Evolutionary conservation across 2,888 invertebrate species (phyloP).

Genomic region (Aporophyla lueneburgensis): DNA sequence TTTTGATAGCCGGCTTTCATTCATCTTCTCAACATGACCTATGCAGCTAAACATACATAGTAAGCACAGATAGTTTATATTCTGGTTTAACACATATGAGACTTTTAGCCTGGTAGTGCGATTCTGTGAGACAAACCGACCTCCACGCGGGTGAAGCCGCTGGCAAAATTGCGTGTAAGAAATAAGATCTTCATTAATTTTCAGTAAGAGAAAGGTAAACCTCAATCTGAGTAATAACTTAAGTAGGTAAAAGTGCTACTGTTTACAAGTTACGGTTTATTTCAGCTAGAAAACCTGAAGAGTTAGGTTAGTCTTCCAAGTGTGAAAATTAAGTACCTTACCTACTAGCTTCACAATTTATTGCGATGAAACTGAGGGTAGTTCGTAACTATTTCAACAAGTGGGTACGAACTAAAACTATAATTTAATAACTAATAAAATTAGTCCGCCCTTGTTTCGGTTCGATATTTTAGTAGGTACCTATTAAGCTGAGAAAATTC

Average conservation of each 20-base stretch:
- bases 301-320: constrained; percentile 10
- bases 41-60: no score
- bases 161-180: no score
- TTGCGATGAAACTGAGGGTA: constrained; percentile 14
- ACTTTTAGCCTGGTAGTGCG: no score
- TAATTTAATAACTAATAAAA: constrained; percentile 11
- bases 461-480: not conserved
- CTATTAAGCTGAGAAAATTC: not conserved
- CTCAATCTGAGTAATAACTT: not conserved
- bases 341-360: constrained; percentile 15
- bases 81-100: no score
- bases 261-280: constrained; percentile 30
- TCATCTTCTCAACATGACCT: no score
- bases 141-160: no score
- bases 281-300: not conserved
- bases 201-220: not conserved
- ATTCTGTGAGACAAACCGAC: no score
- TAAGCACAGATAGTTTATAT: no score
- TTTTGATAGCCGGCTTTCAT: no score
- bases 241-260: constrained; percentile 7
- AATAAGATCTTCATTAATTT: not conserved
- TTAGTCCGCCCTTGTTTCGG: not conserved
- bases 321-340: constrained; percentile 38
- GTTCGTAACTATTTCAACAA: constrained; percentile 22
- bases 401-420: constrained; percentile 2